Evolutionary conservation across 1,140 invertebrate genomes (phyloP).

Genomic region (Copidosoma floridanum): DNA sequence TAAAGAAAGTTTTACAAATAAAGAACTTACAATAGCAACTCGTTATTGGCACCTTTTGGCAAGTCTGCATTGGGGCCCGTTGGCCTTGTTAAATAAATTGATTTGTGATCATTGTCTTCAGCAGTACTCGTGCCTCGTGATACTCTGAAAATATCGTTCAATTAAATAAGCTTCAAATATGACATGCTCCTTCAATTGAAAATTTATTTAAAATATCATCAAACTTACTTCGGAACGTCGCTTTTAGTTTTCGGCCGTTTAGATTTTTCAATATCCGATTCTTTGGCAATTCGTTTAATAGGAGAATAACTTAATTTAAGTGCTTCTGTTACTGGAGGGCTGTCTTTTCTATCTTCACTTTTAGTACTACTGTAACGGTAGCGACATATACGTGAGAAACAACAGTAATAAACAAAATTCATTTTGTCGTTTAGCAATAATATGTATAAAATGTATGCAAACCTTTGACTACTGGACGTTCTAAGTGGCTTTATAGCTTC

Average conservation of each 20-base stretch:
- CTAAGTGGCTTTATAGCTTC: slow-evolving; percentile 50
- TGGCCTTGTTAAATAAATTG: slow-evolving; percentile 58
- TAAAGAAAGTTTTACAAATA: neutral
- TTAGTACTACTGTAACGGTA: slow-evolving; percentile 37
- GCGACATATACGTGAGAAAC: neutral
- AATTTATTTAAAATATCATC: neutral
- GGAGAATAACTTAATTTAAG: slow-evolving; percentile 50
- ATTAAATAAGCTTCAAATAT: neutral
- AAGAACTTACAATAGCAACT: slow-evolving; percentile 67
- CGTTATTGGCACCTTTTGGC: slow-evolving; percentile 67
- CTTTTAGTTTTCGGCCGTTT: slow-evolving; percentile 57
- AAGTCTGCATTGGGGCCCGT: slow-evolving; percentile 62
- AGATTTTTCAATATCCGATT: slow-evolving; percentile 49
- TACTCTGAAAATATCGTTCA: slow-evolving; percentile 36
- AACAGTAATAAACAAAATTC: neutral
- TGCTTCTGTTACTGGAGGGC: slow-evolving; percentile 50
- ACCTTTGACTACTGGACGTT: slow-evolving; percentile 52
- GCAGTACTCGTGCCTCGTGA: slow-evolving; percentile 55
- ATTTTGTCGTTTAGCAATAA: slow-evolving; percentile 1
- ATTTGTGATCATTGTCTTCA: slow-evolving; percentile 56
- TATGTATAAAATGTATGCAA: neutral
- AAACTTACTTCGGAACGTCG: slow-evolving; percentile 57
- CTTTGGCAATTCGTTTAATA: slow-evolving; percentile 50
- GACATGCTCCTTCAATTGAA: neutral
- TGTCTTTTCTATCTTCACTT: slow-evolving; percentile 51